Evolutionary conservation across 1,140 invertebrate species (phyloP), one percentile per base, ranked within the genome.

Genomic region (Papilio dardanus): DNA sequence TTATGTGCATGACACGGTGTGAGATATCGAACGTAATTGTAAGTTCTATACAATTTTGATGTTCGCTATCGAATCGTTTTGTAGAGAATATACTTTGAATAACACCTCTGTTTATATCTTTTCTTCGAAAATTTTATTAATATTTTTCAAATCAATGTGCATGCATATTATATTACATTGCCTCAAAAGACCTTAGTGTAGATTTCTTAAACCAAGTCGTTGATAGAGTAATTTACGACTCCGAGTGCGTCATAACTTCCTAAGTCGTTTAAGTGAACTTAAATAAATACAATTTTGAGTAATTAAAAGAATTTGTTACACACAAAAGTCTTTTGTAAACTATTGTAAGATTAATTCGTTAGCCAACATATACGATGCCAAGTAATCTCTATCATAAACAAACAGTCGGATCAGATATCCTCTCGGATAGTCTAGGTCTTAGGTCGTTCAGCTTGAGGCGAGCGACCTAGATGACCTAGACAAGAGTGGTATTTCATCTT

Each of bases 381-480:
- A 58, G n/a, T 58, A 73, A 73, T 73, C 71, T 73, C 12, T 73
- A 33, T 16, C 30, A 58, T 73, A 73, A 58, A 58, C 71, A 54
- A 73, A 73, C 42, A 71, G 21, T 46, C 68, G 71, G 30, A 73
- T 73, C 71, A 35, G 71, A 73, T 73, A 73, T n/a, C 50, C 14
- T 73, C 50, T 50, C 24, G 21, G 69, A 73, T 73, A 58, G 46
- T 50, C 31, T 58, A 73, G 46, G 71, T 73, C 71, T 73, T 73
- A 58, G 71, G 46, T 73, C 71, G 58, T 50, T 28, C 28, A 46
- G 68, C 40, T 28, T 19, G 71, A 50, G 50, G 71, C 42, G 30
- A 73, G 71, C n/a, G 21, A 58, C 46, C 50, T 58, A 73, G 24
- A 58, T 58, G 71, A 73, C 71, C 71, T 73, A 73, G 21, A 54